phyloP scores from a whole-genome alignment of 2,113 vertebrate species.

The Pollachius pollachius region DNA sequence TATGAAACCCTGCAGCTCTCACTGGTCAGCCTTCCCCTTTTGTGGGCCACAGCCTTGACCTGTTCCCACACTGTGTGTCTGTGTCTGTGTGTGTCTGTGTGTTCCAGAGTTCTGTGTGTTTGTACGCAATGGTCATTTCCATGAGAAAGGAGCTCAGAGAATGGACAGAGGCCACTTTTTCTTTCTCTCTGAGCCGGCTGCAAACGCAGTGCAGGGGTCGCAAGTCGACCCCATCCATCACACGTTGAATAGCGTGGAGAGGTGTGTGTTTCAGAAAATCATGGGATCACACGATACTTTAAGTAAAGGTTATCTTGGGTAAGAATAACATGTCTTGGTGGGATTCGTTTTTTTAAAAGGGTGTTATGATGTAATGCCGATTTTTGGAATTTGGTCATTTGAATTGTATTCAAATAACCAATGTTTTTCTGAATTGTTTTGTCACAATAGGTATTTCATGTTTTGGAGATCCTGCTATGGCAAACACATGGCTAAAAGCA shows the following conservation, averaged over 20 bases:
- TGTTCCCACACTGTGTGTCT: slow-evolving; percentile 53
- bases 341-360: slow-evolving; percentile 10
- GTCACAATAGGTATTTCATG: not conserved
- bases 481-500: not conserved
- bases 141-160: slow-evolving; percentile 64
- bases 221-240: slow-evolving; percentile 59
- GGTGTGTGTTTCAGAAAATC: slow-evolving; percentile 38
- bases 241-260: slow-evolving; percentile 48
- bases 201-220: slow-evolving; percentile 36
- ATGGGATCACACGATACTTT: slow-evolving; percentile 49
- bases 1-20: slow-evolving; percentile 41
- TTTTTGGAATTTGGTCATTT: not conserved
- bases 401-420: not conserved
- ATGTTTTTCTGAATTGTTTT: not conserved
- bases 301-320: slow-evolving; percentile 47
- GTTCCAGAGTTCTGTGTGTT: slow-evolving; percentile 27
- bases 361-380: slow-evolving; percentile 16
- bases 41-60: slow-evolving; percentile 63
- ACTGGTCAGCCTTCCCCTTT: slow-evolving; percentile 62
- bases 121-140: slow-evolving; percentile 53
- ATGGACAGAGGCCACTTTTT: slow-evolving; percentile 59
- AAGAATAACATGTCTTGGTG: slow-evolving; percentile 23
- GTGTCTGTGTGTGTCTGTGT: slow-evolving; percentile 16
- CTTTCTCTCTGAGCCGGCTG: slow-evolving; percentile 35
- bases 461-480: not conserved